Evolutionary conservation across 2,797 vertebrate species (phyloP), one percentile per base, ranked within the genome.

Genomic region (Emydoidea blandingii): DNA sequence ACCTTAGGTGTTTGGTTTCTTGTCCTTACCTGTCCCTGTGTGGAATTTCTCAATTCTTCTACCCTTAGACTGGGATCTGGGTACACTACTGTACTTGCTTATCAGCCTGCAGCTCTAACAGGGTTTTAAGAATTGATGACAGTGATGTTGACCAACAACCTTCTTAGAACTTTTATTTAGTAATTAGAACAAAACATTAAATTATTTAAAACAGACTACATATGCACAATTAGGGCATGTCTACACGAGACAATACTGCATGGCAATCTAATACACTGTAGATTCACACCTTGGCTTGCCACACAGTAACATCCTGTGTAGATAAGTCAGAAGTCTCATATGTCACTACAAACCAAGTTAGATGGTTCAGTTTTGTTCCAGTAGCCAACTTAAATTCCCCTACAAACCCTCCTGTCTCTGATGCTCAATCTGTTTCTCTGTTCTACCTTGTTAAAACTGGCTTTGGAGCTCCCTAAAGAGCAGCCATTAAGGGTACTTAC

Each of bases 381-480:
- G 52, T 53, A 18, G 7, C 34, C 62, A 62, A 34, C 31, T 62
- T 62, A 62, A 62, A 62, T 62, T 62, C 29, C 31, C 31, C 59
- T 8, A 62, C 29, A 62, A 15, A 34, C 14, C 27, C 57, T 59
- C 27, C 12, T 11, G 1, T 23, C n/a, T 44, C 62, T 84, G 23
- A 4, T 15, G 31, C 31, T 44, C 52, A 23, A 18, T 8, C 59
- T 47, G 23, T 14, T 2, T 41, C 5, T 50, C 59, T 79, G 34
- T 83, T 27, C 14, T 27, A 3, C 56, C 44, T 5, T 41, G 27
- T 78, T 56, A 44, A 82, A 76, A 91, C 8, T 74, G 68, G 23
- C 25, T 47, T 76, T 84, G 5, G 14, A 0, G 0, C 14, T 5
- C 62, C 62, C 34, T 8, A 68, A 68, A n/a, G 62, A 68, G 62